A percentile compares a stretch with the other conserved stretches of the same genome.
These are phyloP conservation scores for Chesias legatella DNA, from an alignment of 2,888 invertebrate genomes.

Conservation along the genomic window DNA sequence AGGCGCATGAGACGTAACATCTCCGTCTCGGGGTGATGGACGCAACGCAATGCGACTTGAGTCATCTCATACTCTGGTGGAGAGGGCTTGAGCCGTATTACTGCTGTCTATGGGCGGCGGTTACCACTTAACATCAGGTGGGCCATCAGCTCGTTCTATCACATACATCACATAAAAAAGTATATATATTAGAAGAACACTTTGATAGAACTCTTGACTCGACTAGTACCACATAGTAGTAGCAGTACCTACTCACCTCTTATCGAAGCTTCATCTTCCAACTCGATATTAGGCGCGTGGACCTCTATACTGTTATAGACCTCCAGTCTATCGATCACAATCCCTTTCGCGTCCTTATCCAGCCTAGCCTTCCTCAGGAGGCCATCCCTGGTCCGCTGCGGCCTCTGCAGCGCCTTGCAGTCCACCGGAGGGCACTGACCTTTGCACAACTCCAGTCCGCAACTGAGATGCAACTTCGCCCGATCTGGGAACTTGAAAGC, in stretches of 20 bases:
- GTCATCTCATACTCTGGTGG: too few species aligned
- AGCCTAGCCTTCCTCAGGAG: conserved; percentile 67
- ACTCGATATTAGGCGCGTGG: conserved; percentile 87
- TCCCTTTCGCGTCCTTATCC: conserved; percentile 76
- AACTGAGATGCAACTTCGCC: conserved; percentile 88
- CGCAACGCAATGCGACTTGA: too few species aligned
- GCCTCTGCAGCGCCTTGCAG: conserved; percentile 64
- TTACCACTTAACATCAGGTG: too few species aligned
- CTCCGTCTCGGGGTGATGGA: too few species aligned
- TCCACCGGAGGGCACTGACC: conserved; percentile 84
- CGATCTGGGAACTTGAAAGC: conserved; percentile 92
- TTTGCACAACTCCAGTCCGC: conserved; percentile 88
- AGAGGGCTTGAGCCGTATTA: too few species aligned
- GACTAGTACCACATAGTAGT: too few species aligned
- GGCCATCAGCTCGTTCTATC: too few species aligned
- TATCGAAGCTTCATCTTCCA: conserved; percentile 81
- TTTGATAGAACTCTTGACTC: too few species aligned
- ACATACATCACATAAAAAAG: too few species aligned
- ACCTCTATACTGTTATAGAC: conserved; percentile 91
- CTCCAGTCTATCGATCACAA: conserved; percentile 83
- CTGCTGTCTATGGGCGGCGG: too few species aligned
- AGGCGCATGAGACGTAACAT: too few species aligned
- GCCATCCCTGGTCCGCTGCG: conserved; percentile 70
- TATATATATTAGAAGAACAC: too few species aligned
- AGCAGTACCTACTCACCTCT: conserved; percentile 51